Conservation (phyloP, 2,888 invertebrate genomes). For the Philonicus albiceps region DNA sequence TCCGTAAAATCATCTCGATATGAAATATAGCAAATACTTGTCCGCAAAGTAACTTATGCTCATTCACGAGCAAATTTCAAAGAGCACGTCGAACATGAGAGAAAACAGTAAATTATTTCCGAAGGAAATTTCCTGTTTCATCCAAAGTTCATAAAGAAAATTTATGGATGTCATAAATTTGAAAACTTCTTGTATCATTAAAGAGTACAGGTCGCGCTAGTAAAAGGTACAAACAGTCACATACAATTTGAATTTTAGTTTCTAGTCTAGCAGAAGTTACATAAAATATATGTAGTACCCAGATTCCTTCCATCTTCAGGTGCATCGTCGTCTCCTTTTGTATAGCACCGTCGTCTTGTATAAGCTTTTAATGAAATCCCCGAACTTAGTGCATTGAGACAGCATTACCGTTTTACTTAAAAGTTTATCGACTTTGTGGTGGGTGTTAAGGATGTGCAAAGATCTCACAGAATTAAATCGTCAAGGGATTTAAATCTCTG, state of each 20-base stretch:
- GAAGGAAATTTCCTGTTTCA: neutral
- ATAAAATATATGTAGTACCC: neutral
- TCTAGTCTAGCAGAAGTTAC: neutral
- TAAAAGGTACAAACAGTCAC: neutral
- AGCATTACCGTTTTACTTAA: neutral
- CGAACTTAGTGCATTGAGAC: neutral
- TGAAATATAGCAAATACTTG: no score
- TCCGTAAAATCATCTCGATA: no score
- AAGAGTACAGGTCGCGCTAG: neutral
- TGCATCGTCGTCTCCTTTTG: neutral
- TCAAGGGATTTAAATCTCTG: neutral
- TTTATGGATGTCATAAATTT: neutral
- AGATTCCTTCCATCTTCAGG: neutral
- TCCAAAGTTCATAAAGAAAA: neutral
- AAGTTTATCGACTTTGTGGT: neutral
- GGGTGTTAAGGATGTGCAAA: neutral
- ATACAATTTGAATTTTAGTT: neutral
- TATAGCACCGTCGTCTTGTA: neutral
- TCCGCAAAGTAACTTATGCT: no score
- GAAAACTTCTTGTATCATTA: neutral
- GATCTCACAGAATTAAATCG: neutral
- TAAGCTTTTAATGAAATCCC: neutral
- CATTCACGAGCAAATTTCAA: neutral
- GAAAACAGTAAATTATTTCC: neutral
- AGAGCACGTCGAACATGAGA: neutral